Conservation (phyloP, 2,113 vertebrate species). For the Columbina picui region DNA sequence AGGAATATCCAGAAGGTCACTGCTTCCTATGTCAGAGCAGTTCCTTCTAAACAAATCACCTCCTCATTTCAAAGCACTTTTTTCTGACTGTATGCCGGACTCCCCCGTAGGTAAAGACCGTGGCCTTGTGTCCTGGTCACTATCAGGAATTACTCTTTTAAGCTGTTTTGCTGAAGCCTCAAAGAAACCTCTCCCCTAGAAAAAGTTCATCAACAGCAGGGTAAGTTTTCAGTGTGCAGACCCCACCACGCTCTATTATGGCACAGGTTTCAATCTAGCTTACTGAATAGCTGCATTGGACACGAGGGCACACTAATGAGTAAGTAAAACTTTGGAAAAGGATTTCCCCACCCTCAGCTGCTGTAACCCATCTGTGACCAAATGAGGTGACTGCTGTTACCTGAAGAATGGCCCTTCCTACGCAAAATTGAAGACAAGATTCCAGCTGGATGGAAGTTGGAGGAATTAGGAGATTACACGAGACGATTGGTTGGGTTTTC, state of each 20-base stretch:
- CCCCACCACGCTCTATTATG: neutral
- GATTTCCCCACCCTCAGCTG: neutral
- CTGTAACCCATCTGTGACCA: neutral
- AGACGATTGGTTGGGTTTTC: neutral
- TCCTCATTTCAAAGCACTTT: neutral
- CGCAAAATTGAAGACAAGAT: neutral
- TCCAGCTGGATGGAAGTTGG: neutral
- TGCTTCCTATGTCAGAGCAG: neutral
- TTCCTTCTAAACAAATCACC: neutral
- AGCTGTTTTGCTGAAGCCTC: neutral
- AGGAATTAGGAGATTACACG: neutral
- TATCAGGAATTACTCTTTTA: neutral
- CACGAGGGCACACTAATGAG: neutral
- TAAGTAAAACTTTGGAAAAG: neutral
- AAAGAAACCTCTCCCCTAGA: neutral
- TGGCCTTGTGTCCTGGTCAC: neutral
- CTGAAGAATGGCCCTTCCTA: neutral
- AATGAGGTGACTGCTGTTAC: neutral
- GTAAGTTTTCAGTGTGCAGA: neutral
- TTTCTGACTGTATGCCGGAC: neutral
- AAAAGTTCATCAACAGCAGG: neutral
- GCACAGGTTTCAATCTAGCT: fast-evolving
- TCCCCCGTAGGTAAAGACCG: neutral
- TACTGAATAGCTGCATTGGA: neutral
- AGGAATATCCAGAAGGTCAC: neutral